Evolutionary conservation across 2,888 invertebrate genomes (phyloP).

Genomic region (Opisthograptis luteolata): DNA sequence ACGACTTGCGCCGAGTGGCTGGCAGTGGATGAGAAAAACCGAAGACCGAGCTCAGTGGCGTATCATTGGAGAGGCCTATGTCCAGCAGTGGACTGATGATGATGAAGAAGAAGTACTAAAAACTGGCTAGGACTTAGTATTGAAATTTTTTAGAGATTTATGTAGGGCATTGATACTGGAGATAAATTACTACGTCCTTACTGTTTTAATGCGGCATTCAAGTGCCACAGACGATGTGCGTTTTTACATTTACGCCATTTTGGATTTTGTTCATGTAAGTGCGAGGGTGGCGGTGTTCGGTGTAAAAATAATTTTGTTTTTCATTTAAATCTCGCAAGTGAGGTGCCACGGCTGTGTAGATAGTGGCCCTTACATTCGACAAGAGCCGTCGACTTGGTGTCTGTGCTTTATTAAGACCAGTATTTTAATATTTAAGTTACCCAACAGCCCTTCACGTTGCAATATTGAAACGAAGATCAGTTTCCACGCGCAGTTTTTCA

Average conservation of each 20-base stretch:
- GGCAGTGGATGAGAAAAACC: too few relatives aligned
- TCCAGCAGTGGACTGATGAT: too few relatives aligned
- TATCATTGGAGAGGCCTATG: too few relatives aligned
- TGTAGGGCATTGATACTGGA: neutral
- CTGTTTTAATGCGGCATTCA: slow-evolving; percentile 45
- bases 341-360: slow-evolving; percentile 20
- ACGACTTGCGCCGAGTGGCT: too few relatives aligned
- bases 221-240: slow-evolving; percentile 73
- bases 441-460: neutral
- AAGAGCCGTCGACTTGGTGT: slow-evolving; percentile 20
- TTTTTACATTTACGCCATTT: slow-evolving; percentile 78
- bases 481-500: too few relatives aligned
- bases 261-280: slow-evolving; percentile 70
- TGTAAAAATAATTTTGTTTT: slow-evolving; percentile 38
- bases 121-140: too few relatives aligned
- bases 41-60: too few relatives aligned
- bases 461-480: too few relatives aligned
- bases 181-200: too few relatives aligned
- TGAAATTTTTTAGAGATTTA: too few relatives aligned
- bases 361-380: slow-evolving; percentile 26
- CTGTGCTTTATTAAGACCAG: slow-evolving; percentile 15
- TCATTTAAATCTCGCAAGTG: slow-evolving; percentile 34
- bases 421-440: slow-evolving; percentile 11
- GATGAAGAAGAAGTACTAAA: too few relatives aligned
- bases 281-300: slow-evolving; percentile 49